These are phyloP conservation scores for Sphaerodactylus townsendi DNA, from an alignment of 2,113 vertebrate species.

Conservation along the genomic window DNA sequence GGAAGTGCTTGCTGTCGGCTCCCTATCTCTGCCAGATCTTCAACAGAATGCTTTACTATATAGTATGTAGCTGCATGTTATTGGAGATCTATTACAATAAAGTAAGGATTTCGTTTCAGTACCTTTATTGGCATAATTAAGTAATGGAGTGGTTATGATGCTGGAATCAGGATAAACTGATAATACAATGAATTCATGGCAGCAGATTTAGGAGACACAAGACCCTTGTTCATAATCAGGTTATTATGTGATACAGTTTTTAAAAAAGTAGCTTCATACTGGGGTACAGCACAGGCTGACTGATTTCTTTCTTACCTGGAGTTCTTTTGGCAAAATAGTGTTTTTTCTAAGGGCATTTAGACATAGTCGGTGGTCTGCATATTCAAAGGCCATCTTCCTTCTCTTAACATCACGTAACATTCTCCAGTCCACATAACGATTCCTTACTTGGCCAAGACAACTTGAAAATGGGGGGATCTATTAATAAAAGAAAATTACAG, in stretches of 20 bases:
- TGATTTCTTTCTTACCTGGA: constrained; percentile 81
- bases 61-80: not conserved
- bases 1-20: too few species aligned
- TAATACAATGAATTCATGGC: not conserved
- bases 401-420: constrained; percentile 95
- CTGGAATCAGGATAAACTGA: not conserved
- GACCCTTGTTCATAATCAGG: not conserved
- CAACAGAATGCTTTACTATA: not conserved
- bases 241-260: not conserved
- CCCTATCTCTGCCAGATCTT: not conserved
- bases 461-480: constrained; percentile 23
- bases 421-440: constrained; percentile 91
- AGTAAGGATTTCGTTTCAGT: too few species aligned
- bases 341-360: constrained; percentile 95
- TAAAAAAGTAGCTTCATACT: accelerated
- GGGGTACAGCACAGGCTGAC: not conserved
- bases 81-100: not conserved
- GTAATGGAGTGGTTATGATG: not conserved
- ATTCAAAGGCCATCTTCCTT: constrained; percentile 86
- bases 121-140: too few species aligned
- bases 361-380: constrained; percentile 87
- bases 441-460: constrained; percentile 73
- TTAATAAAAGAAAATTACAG: not conserved
- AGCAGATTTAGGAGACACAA: not conserved
- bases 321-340: constrained; percentile 86